phyloP scores from a whole-genome alignment of 1,140 invertebrate genomes.

The Drosophila dunni region DNA sequence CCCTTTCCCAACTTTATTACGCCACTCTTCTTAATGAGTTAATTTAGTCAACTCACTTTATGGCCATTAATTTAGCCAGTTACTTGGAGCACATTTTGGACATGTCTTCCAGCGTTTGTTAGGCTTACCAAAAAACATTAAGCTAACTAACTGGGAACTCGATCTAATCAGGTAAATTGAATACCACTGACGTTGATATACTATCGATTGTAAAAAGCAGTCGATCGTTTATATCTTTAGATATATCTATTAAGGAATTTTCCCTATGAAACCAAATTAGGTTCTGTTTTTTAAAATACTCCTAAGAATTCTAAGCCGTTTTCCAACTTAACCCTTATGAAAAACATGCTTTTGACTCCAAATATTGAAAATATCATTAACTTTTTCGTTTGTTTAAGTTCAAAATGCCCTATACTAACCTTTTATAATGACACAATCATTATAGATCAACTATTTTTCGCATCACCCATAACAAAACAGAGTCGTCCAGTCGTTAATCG shows the following conservation, averaged over 20 bases:
- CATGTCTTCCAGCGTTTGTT: neutral
- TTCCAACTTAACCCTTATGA: no score
- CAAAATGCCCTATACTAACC: slow-evolving; percentile 12
- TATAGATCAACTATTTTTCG: slow-evolving; percentile 34
- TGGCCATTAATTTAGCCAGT: slow-evolving; percentile 33
- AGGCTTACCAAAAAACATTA: neutral
- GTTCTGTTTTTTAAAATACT: no score
- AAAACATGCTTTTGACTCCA: no score
- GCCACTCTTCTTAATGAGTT: slow-evolving; percentile 44
- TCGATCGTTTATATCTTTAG: neutral
- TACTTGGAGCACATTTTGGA: neutral
- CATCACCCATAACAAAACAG: slow-evolving; percentile 16
- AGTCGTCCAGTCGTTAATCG: slow-evolving; percentile 35
- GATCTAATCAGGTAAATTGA: neutral
- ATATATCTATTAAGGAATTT: no score
- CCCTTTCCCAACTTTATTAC: slow-evolving; percentile 36
- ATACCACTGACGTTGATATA: neutral
- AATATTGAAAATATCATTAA: no score
- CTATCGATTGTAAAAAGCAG: neutral
- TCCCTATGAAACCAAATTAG: no score
- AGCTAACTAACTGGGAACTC: slow-evolving; percentile 6
- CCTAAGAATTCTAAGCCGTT: no score
- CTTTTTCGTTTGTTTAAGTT: neutral
- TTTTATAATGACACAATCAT: slow-evolving; percentile 43
- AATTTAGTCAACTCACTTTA: slow-evolving; percentile 49